Evolutionary conservation across 2,888 invertebrate genomes (phyloP).

Genomic region (Thera britannica): DNA sequence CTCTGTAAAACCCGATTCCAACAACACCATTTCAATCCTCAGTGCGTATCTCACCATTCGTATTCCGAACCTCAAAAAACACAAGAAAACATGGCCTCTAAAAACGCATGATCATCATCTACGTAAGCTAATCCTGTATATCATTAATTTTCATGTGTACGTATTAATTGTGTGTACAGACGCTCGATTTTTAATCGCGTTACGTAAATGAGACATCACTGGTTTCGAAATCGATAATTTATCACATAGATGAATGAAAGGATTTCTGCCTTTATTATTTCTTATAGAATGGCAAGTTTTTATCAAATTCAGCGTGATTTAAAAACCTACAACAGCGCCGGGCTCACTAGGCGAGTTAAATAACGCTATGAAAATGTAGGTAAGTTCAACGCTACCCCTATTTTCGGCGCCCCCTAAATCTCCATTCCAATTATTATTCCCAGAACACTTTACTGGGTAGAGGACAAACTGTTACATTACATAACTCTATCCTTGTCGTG

Average conservation of each 20-base stretch:
- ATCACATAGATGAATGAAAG: conserved; percentile 44
- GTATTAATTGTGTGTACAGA: conserved; percentile 32
- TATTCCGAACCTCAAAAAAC: conserved; percentile 48
- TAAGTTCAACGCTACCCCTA: conserved; percentile 19
- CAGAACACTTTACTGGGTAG: conserved; percentile 26
- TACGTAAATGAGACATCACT: conserved; percentile 68
- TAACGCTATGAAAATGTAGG: conserved; percentile 11
- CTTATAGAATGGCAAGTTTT: conserved; percentile 2
- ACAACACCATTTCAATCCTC: conserved; percentile 31
- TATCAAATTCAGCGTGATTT: neutral
- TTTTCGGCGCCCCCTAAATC: conserved; percentile 13
- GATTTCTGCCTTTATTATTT: neutral
- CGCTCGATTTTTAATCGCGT: conserved; percentile 52
- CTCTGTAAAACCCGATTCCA: conserved; percentile 46
- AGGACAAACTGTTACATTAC: conserved; percentile 56
- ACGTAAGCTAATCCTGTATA: conserved; percentile 59
- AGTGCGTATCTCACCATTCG: conserved; percentile 51
- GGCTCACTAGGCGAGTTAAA: neutral
- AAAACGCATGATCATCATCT: conserved; percentile 72
- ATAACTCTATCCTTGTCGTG: conserved; percentile 70
- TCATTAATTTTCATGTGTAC: conserved; percentile 35
- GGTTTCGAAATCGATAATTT: conserved; percentile 70
- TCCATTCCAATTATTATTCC: conserved; percentile 15
- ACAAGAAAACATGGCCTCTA: conserved; percentile 64
- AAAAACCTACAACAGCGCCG: neutral